These are phyloP conservation scores for Bhutanitis thaidina DNA, from an alignment of 2,888 invertebrate species.

Conservation along the genomic window DNA sequence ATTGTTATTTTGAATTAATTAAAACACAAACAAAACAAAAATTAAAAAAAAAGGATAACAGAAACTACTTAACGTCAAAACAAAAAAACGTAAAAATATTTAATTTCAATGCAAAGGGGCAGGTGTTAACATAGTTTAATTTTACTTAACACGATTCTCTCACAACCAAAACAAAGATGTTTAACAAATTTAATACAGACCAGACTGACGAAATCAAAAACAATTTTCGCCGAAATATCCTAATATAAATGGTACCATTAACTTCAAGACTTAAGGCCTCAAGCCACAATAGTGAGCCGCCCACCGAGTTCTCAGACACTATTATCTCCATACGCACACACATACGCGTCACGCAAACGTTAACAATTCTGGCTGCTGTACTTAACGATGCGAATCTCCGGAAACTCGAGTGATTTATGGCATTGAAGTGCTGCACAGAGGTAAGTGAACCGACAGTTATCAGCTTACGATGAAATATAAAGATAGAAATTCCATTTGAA, in stretches of 20 bases:
- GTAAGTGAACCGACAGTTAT: background rate
- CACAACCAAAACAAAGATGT: too few species aligned
- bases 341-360: background rate
- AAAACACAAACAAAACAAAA: too few species aligned
- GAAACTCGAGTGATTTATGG: constrained; percentile 35
- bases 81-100: too few species aligned
- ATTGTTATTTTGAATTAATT: too few species aligned
- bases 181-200: too few species aligned
- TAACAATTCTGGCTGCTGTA: constrained; percentile 1
- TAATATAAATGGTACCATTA: background rate
- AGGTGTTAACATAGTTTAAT: too few species aligned
- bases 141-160: too few species aligned
- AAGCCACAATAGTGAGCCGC: background rate
- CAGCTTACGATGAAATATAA: background rate
- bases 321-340: background rate
- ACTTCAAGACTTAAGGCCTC: background rate
- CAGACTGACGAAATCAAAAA: too few species aligned
- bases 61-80: too few species aligned
- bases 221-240: background rate
- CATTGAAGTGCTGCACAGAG: constrained; percentile 4
- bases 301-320: constrained; percentile 3
- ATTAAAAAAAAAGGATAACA: too few species aligned
- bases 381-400: constrained; percentile 37
- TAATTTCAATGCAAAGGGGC: too few species aligned
- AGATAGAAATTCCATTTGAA: background rate